These are phyloP conservation scores for Sturnira hondurensis DNA, from an alignment of 2,113 vertebrate species.

Conservation along the genomic window DNA sequence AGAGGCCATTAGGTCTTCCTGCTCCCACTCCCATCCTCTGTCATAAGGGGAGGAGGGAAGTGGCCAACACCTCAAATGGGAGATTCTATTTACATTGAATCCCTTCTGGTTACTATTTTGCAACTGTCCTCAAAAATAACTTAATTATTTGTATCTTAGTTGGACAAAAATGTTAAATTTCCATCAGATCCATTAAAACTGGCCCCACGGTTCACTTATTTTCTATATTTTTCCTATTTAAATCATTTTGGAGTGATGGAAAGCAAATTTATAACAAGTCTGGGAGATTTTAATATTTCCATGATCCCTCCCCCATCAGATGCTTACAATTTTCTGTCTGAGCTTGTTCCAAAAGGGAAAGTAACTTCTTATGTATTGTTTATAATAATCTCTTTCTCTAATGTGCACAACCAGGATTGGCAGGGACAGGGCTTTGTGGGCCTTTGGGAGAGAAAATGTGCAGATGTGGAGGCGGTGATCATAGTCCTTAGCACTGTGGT, in stretches of 20 bases:
- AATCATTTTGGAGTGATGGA: neutral
- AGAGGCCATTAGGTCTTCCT: neutral
- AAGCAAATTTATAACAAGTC: conserved; percentile 33
- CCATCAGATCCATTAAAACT: neutral
- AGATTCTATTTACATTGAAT: neutral
- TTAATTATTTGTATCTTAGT: neutral
- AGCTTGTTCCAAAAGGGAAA: neutral
- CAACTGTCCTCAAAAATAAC: neutral
- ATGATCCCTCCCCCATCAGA: neutral
- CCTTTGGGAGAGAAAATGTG: neutral
- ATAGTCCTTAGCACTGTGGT: neutral
- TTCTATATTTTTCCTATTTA: conserved; percentile 21
- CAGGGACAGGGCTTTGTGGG: accelerated
- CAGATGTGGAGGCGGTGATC: neutral
- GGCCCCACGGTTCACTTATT: neutral
- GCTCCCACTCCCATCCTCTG: neutral
- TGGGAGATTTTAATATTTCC: conserved; percentile 8
- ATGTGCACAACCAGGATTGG: neutral
- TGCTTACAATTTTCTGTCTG: neutral
- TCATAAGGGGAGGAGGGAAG: neutral
- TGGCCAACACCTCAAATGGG: neutral
- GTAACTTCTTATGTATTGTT: neutral
- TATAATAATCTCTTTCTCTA: neutral
- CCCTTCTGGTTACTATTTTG: neutral
- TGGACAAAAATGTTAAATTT: conserved; percentile 24